Evolutionary conservation across 2,797 vertebrate species (phyloP).

Genomic region (Chelidonichthys spinosus): DNA sequence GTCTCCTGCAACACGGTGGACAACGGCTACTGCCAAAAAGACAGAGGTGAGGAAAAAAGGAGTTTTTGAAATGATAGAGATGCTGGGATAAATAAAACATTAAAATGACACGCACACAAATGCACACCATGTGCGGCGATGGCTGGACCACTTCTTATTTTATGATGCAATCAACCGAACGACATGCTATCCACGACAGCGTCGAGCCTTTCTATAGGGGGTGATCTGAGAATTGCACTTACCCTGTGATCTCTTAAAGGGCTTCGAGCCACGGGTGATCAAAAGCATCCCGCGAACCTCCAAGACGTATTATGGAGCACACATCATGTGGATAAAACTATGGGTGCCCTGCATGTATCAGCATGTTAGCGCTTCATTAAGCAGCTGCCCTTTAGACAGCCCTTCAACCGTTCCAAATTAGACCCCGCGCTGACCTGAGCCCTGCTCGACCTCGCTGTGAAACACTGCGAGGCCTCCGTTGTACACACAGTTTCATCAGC

Average conservation of each 20-base stretch:
- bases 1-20: background rate
- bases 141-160: conserved; percentile 1
- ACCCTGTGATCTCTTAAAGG: conserved; percentile 58
- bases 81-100: background rate
- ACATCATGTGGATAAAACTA: conserved; percentile 31
- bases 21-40: background rate
- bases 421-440: conserved; percentile 28
- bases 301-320: conserved; percentile 36
- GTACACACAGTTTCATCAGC: conserved; percentile 10
- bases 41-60: background rate
- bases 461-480: background rate
- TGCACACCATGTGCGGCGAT: background rate
- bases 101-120: background rate
- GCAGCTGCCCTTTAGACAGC: conserved; percentile 24
- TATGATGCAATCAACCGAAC: conserved; percentile 2
- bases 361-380: conserved; percentile 36
- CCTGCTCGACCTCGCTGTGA: conserved; percentile 1
- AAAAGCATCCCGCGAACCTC: conserved; percentile 54
- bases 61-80: background rate
- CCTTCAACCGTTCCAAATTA: conserved; percentile 27
- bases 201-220: conserved; percentile 17
- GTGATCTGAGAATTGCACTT: conserved; percentile 41
- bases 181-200: background rate
- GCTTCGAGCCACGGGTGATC: conserved; percentile 45
- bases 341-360: conserved; percentile 32